These are phyloP conservation scores for Hoplodrina ambigua DNA, from an alignment of 2,888 invertebrate species.

Conservation along the genomic window DNA sequence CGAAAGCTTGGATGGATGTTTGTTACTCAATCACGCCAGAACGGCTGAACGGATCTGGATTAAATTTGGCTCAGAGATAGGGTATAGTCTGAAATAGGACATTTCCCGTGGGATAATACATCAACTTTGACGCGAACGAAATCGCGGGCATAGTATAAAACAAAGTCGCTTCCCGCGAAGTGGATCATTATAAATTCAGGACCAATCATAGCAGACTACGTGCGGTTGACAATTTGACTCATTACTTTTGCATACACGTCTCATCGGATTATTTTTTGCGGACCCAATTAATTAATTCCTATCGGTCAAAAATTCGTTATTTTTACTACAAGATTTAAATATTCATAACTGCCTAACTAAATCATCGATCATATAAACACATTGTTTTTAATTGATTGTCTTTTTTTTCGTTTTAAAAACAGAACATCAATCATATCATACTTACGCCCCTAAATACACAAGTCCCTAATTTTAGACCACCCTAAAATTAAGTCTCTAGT, in stretches of 20 bases:
- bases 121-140: too few species aligned
- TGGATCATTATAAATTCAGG: too few species aligned
- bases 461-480: constrained; percentile 1
- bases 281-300: background rate
- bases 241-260: background rate
- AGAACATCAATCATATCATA: constrained; percentile 10
- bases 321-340: background rate
- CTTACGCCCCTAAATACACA: background rate
- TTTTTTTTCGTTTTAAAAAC: background rate
- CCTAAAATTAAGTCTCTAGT: background rate
- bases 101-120: too few species aligned
- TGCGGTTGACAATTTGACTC: too few species aligned
- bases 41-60: too few species aligned
- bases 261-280: background rate
- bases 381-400: background rate
- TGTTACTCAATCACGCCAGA: too few species aligned
- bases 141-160: too few species aligned
- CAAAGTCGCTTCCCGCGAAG: too few species aligned
- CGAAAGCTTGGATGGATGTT: too few species aligned
- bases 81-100: too few species aligned
- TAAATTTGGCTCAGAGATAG: too few species aligned
- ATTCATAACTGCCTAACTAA: background rate
- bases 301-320: background rate
- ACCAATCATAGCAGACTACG: too few species aligned
- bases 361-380: background rate